A percentile compares a stretch with the other conserved stretches of the same genome.
Conservation (phyloP, 2,888 invertebrate genomes). For the Deroplatys truncata region DNA sequence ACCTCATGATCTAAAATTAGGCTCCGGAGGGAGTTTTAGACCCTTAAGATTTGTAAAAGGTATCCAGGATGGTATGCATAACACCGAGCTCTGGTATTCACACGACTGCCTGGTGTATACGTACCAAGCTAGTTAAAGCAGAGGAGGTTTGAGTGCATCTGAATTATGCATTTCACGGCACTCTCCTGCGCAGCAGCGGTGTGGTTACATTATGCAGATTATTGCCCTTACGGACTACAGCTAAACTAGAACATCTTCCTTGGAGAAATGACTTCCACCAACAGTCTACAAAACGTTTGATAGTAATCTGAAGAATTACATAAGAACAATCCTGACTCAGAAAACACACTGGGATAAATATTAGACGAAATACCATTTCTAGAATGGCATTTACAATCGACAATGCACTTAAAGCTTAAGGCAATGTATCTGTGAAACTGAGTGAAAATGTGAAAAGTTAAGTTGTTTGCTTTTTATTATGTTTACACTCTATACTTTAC, state of each 20-base stretch:
- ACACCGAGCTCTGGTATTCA: background rate
- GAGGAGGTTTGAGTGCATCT: constrained; percentile 10
- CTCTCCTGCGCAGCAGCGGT: background rate
- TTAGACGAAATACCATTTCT: no score
- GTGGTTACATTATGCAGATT: constrained; percentile 18
- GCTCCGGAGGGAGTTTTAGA: background rate
- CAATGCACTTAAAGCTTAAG: no score
- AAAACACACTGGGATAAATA: background rate
- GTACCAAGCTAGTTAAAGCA: constrained; percentile 13
- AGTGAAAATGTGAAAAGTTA: no score
- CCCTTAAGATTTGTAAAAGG: background rate
- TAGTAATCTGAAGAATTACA: background rate
- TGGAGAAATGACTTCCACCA: background rate
- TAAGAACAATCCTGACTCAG: background rate
- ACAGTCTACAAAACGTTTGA: background rate
- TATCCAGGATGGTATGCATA: background rate
- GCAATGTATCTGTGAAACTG: no score
- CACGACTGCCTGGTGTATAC: background rate
- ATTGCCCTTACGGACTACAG: background rate
- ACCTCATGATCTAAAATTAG: background rate
- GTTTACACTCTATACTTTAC: no score
- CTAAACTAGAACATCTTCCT: background rate
- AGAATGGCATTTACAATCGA: no score
- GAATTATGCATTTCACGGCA: constrained; percentile 18
- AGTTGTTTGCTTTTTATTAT: no score